Conservation (phyloP, 2,888 invertebrate genomes). For the Sinelater perroti region DNA sequence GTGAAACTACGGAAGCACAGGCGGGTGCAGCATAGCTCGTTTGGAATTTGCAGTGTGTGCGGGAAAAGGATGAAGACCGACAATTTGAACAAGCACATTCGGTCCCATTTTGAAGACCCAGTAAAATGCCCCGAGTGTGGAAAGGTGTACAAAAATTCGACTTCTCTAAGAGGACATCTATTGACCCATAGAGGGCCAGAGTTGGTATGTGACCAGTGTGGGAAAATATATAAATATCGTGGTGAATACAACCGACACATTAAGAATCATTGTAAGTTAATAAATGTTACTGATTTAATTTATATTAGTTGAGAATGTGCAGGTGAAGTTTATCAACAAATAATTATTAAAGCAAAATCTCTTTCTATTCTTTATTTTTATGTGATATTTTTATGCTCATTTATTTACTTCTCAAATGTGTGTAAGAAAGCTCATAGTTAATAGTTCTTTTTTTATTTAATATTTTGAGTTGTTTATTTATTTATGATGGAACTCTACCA, state of each 20-base stretch:
- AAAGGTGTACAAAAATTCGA: conserved; percentile 38
- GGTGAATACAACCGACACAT: conserved; percentile 25
- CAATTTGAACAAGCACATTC: conserved; percentile 50
- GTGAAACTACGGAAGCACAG: conserved; percentile 17
- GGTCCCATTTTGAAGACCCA: conserved; percentile 49
- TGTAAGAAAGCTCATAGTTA: too few relatives aligned
- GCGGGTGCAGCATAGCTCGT: conserved; percentile 15
- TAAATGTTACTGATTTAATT: not conserved
- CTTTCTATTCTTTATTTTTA: not conserved
- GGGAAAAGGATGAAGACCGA: conserved; percentile 50
- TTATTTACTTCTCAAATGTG: too few relatives aligned
- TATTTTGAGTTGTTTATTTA: too few relatives aligned
- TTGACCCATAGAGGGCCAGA: conserved; percentile 47
- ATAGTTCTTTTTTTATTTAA: too few relatives aligned
- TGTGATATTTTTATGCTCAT: too few relatives aligned
- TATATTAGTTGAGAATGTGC: not conserved
- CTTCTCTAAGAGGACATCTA: conserved; percentile 51
- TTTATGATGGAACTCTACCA: too few relatives aligned
- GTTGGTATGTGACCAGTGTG: conserved; percentile 52
- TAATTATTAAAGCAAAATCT: too few relatives aligned
- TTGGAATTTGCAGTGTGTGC: conserved; percentile 50
- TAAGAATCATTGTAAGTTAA: conserved; percentile 31
- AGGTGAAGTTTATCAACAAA: too few relatives aligned
- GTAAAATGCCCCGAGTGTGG: conserved; percentile 44
- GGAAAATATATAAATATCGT: conserved; percentile 50